These are phyloP conservation scores for Trichogramma evanescens DNA, from an alignment of 2,888 invertebrate species.

Conservation along the genomic window DNA sequence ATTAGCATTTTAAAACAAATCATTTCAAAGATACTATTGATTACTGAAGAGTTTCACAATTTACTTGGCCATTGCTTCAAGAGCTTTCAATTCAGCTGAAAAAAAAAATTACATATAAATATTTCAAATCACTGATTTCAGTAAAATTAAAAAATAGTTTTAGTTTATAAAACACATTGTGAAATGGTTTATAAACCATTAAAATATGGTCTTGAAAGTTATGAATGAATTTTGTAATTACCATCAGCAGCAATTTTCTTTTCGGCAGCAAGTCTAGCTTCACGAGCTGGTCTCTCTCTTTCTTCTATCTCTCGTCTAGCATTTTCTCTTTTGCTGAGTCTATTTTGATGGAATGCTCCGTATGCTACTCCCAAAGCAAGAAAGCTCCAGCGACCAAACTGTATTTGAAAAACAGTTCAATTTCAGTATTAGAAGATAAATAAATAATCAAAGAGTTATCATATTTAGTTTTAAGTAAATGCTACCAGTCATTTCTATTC, in stretches of 20 bases:
- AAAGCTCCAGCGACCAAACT: conserved; percentile 79
- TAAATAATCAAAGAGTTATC: no score
- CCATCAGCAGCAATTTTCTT: conserved; percentile 60
- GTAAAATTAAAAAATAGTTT: conserved; percentile 8
- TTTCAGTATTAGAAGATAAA: no score
- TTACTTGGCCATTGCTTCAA: conserved; percentile 47
- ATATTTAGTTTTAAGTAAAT: no score
- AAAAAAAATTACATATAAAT: conserved; percentile 29
- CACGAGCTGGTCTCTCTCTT: conserved; percentile 62
- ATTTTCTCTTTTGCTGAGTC: conserved; percentile 61
- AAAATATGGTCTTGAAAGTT: background rate
- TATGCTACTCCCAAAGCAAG: conserved; percentile 66
- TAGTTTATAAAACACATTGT: background rate
- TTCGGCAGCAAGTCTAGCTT: conserved; percentile 66
- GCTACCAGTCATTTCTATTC: no score
- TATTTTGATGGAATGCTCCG: conserved; percentile 66
- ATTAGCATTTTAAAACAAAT: conserved; percentile 13
- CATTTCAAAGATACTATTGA: conserved; percentile 13
- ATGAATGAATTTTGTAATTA: background rate
- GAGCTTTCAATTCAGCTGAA: conserved; percentile 50
- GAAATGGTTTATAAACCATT: background rate
- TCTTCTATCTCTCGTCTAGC: conserved; percentile 61
- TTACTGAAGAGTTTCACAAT: conserved; percentile 35
- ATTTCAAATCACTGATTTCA: conserved; percentile 7
- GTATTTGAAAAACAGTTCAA: conserved; percentile 10